Base-by-base conservation (phyloP, 2,797 vertebrate genomes). In the Esox masquinongy region DNA sequence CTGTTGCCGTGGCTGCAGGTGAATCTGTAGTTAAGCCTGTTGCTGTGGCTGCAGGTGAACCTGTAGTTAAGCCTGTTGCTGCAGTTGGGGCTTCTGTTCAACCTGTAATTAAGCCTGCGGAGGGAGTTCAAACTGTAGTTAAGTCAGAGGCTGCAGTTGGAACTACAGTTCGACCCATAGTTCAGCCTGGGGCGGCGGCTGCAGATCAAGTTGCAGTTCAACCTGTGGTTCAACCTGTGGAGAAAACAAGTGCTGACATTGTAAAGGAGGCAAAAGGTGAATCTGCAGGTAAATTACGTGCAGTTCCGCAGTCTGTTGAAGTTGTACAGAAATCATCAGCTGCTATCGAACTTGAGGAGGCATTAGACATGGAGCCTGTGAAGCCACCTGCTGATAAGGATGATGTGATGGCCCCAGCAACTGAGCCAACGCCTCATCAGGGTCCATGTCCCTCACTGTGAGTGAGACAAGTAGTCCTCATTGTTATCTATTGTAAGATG, bases 311-410 rank as follows among this genome's bases (percentile, higher is more conserved):
- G 1, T 70, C 81, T 12, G 49, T 51, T 53, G 72, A 61, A 73
- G 51, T 56, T 66, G 71, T 12, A 68, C 49, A 34, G 68, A 74
- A 79, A 26, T 19, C 29, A 19, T 19, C 47, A 5, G 34, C 12
- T 43, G 7, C 15, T 56, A 68, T 80, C 73, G 68, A 87, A 78
- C 68, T 84, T n/a, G 77, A 76, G 0, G 81, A 87, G 29, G 80
- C 76, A 2, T 70, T 80, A 70, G 78, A 84, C 64, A 72, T 68
- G 47, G 51, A 79, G 12, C 19, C 11, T 64, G 43, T 15, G 6
- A 47, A 26, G 22, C 17, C n/a, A 29, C 26, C 77, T 7, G 9
- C 22, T 8, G 29, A 69, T 36, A 0, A 89, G 77, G 49, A 82
- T 39, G 51, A 49, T 34, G 70, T 72, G n/a, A 50, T 39, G 31